A percentile compares a stretch with the other conserved stretches of the same genome.
Conservation (phyloP, 2,888 invertebrate species). For the Buathra laborator region DNA sequence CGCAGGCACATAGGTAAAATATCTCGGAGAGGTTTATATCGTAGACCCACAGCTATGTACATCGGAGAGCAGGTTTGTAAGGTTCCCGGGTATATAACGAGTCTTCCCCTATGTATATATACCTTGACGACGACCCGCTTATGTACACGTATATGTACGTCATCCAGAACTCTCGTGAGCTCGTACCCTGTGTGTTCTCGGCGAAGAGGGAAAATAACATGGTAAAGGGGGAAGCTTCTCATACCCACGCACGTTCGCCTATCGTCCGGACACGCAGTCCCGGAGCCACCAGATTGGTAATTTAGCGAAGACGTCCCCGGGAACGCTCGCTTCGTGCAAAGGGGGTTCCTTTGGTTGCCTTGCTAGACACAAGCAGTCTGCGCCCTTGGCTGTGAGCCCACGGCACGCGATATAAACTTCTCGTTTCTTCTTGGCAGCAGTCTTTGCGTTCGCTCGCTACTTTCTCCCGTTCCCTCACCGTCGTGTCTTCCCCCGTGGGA, state of each 20-base stretch:
- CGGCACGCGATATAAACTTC: constrained; percentile 73
- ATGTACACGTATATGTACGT: constrained; percentile 39
- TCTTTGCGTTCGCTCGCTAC: constrained; percentile 38
- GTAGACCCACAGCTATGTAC: constrained; percentile 29
- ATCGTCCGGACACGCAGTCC: constrained; percentile 68
- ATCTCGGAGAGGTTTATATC: constrained; percentile 34
- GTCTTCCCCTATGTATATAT: constrained; percentile 22
- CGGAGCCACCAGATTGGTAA: constrained; percentile 76
- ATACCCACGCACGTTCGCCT: constrained; percentile 46
- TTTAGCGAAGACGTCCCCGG: constrained; percentile 74
- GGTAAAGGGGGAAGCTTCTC: constrained; percentile 26
- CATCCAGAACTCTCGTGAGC: constrained; percentile 37
- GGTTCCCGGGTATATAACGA: constrained; percentile 27
- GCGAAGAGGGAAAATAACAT: constrained; percentile 21
- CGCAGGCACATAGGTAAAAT: constrained; percentile 41
- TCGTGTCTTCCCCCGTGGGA: constrained; percentile 69
- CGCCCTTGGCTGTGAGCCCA: constrained; percentile 45
- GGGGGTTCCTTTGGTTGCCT: constrained; percentile 42
- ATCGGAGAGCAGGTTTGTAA: constrained; percentile 16
- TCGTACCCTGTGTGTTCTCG: constrained; percentile 38
- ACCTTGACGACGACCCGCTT: constrained; percentile 28
- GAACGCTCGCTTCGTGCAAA: constrained; percentile 60
- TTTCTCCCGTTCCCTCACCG: constrained; percentile 15
- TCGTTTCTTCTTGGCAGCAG: constrained; percentile 70
- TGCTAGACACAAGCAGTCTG: constrained; percentile 1